These are phyloP conservation scores for Phylloscopus trochilus DNA, from an alignment of 2,113 vertebrate genomes.

Conservation along the genomic window DNA sequence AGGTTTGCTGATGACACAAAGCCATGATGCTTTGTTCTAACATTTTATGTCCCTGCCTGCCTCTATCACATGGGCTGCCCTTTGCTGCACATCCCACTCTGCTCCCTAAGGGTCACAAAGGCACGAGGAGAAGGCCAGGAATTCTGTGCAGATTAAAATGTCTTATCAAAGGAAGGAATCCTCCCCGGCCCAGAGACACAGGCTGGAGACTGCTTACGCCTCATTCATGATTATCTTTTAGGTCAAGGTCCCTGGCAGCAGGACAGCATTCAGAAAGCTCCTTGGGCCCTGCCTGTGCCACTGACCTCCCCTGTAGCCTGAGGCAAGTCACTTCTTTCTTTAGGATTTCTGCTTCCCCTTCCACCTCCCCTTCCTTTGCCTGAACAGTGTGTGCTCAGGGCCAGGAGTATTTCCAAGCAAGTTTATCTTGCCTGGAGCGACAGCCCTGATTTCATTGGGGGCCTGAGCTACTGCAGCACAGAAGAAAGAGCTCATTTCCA, in stretches of 20 bases:
- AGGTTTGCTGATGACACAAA: neutral
- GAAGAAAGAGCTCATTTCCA: neutral
- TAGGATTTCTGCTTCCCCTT: slow-evolving; percentile 7
- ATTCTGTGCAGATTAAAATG: neutral
- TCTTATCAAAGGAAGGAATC: slow-evolving; percentile 10
- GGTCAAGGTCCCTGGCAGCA: neutral
- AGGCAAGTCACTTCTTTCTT: slow-evolving; percentile 3
- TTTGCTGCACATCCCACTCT: neutral
- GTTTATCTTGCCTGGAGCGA: neutral
- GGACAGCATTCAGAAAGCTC: slow-evolving; percentile 1
- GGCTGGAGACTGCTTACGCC: neutral
- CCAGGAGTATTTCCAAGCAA: neutral
- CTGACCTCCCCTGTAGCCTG: slow-evolving; percentile 39
- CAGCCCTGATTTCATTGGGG: neutral
- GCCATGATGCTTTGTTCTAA: neutral
- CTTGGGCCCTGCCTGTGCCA: slow-evolving; percentile 1
- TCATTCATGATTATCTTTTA: neutral
- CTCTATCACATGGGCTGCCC: neutral
- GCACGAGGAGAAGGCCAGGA: neutral
- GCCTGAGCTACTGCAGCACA: neutral
- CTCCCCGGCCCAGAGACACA: neutral
- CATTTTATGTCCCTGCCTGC: neutral
- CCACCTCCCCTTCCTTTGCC: neutral
- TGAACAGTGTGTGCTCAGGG: neutral
- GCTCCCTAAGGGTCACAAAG: neutral